Base-by-base conservation (phyloP, 1,140 invertebrate species). In the Bradysia coprophila region DNA sequence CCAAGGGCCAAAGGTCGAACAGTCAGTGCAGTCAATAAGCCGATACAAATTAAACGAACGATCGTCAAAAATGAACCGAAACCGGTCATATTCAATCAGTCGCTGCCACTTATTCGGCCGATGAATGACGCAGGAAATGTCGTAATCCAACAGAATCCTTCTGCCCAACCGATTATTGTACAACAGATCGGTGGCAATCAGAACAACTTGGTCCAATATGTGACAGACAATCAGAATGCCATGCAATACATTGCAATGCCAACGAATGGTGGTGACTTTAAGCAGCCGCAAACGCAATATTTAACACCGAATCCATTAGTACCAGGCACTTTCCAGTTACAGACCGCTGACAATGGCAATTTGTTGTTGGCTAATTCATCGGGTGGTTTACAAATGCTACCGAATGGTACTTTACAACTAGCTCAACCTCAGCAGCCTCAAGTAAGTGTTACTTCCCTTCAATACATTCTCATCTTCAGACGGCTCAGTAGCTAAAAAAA, bases 171-270 rank as follows among this genome's bases (percentile, higher is more conserved):
- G n/a, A 43, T 60, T 9, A 42, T 57, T 16, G 50, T 56, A 2
- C 55, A 59, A 21, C 38, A 52, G 18, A 43, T 55, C 0, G 20
- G 37, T 2, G 43, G 45, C 11, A 21, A 41, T 22, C 57, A 57
- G 38, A 22, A 22, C 3, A 60, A 60, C 42, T 54, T 60, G 1
- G 54, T 60, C 10, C 54, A 54, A 0, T 59, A 59, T 44, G 55
- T 60, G 3, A 52, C 54, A 5, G 40, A 41, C 22, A n/a, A n/a
- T 1, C 53, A 57, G 33, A 48, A 47, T 4, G 52, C 54, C 19
- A 41, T 59, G 6, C 57, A 60, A 22, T 59, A 59, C 40, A 51
- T 59, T 13, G 51, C 57, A 0, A 53, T 59, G 43, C 57, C 57
- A 0, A 55, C 57, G 1, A 36, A 36, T 16, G 50, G 21, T 9